Evolutionary conservation across 2,888 invertebrate species (phyloP), one percentile per base, ranked within the genome.

Genomic region (Drosophila percnosoma): DNA sequence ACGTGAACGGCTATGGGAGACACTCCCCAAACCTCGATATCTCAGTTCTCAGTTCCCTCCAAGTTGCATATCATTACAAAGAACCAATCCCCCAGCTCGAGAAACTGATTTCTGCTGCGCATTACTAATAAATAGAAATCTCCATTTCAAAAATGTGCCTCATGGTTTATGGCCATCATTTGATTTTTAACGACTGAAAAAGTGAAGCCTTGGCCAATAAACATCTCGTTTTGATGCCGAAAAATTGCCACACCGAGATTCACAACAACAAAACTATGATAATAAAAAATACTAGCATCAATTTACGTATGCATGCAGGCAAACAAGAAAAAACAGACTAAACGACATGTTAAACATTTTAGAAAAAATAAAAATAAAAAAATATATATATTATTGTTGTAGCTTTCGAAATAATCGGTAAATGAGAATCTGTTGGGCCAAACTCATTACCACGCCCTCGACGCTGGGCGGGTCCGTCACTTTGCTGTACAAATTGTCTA

Each of bases 371-470:
- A 42, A 45, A 21, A 57, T 21, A 21, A 27, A 52, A 10, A 36
- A n/a, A 11, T 7, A 52, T 59, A 45, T 24, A 42, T 27, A 60
- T 61, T 65, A 54, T 72, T 57, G 36, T 64, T 63, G 69, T 71
- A 76, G 80, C 82, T 86, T 77, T 83, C 73, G 57, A 86, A 69
- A 62, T 72, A 70, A 82, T 77, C 78, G 61, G 52, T 62, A 58
- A 66, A 65, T 63, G 31, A 68, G 66, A 74, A 74, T 68, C 68
- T 52, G 40, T 68, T 83, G 21, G 40, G 68, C 63, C 67, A 68
- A 82, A 74, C 68, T 73, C 68, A 82, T 76, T 83, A 72, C 71
- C 80, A 84, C 83, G 89, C 89, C 83, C 73, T 68, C 70, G 54
- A 74, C 24, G 15, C 11, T 42, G 52, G 64, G 75, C 49, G 74